These are phyloP conservation scores for Thera obeliscata DNA, from an alignment of 2,888 invertebrate species.

Conservation along the genomic window DNA sequence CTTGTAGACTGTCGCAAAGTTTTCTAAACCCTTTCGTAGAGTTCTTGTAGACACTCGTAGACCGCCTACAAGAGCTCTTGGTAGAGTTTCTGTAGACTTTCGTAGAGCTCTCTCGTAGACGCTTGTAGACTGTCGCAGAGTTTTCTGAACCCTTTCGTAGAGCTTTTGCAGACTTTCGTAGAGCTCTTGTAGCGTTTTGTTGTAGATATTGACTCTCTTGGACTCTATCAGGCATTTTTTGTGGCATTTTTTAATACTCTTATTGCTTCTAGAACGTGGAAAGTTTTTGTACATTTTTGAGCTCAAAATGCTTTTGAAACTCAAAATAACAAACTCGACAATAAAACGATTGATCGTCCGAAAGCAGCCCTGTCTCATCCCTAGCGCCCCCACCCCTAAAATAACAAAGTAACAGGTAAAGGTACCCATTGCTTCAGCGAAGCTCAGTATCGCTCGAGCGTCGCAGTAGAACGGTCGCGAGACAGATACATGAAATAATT, in stretches of 20 bases:
- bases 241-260: too few species aligned
- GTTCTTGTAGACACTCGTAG: constrained; percentile 3
- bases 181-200: constrained; percentile 6
- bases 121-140: background rate
- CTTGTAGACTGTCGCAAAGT: background rate
- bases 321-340: background rate
- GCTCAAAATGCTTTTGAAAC: too few species aligned
- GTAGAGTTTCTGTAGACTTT: background rate
- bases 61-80: background rate
- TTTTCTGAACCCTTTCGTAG: background rate
- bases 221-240: too few species aligned
- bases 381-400: constrained; percentile 36
- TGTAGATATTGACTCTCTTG: background rate
- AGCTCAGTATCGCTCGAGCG: constrained; percentile 54
- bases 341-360: background rate
- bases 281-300: too few species aligned
- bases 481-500: constrained; percentile 19
- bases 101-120: background rate
- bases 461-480: constrained; percentile 49
- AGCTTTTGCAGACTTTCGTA: constrained; percentile 2
- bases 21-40: background rate
- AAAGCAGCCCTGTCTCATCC: constrained; percentile 33
- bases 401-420: constrained; percentile 74
- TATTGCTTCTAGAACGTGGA: too few species aligned
- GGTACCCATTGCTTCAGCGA: constrained; percentile 45